Percentiles rank a stretch among this genome's conserved stretches.
Evolutionary conservation across 2,797 vertebrate genomes (phyloP).

Genomic region (Coendou prehensilis): DNA sequence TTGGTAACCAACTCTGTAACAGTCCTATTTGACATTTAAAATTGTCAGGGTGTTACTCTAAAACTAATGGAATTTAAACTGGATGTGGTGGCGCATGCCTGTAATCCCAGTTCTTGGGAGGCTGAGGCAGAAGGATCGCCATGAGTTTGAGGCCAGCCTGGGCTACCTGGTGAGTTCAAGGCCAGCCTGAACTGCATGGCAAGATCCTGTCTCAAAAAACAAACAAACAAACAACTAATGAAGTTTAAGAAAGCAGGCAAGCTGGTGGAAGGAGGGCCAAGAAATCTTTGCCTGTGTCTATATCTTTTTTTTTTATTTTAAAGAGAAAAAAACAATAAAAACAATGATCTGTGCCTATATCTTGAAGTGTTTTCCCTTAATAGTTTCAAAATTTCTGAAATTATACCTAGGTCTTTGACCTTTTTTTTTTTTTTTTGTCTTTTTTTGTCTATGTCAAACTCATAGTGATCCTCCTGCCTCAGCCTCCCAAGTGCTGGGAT

Average conservation of each 20-base stretch:
- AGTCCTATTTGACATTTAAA: neutral
- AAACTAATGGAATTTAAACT: neutral
- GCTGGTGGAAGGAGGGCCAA: neutral
- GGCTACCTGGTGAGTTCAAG: neutral
- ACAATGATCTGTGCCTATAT: neutral
- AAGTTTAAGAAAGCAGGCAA: neutral
- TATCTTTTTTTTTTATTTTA: neutral
- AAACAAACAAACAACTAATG: neutral
- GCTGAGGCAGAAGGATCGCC: neutral
- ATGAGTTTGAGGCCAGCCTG: neutral
- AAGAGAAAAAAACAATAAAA: too few relatives aligned
- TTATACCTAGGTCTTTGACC: neutral
- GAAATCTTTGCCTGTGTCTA: neutral
- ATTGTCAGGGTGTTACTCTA: neutral
- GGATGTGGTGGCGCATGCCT: neutral
- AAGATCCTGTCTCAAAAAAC: neutral
- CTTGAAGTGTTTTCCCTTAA: neutral
- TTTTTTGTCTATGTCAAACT: neutral
- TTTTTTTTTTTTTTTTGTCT: too few relatives aligned
- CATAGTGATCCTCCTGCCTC: neutral
- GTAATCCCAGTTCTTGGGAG: neutral
- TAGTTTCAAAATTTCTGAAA: neutral
- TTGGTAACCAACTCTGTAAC: neutral
- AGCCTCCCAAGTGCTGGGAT: neutral
- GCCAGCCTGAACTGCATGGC: neutral